These are phyloP conservation scores for Vollenhovia emeryi DNA, from an alignment of 1,140 invertebrate genomes.

Conservation along the genomic window DNA sequence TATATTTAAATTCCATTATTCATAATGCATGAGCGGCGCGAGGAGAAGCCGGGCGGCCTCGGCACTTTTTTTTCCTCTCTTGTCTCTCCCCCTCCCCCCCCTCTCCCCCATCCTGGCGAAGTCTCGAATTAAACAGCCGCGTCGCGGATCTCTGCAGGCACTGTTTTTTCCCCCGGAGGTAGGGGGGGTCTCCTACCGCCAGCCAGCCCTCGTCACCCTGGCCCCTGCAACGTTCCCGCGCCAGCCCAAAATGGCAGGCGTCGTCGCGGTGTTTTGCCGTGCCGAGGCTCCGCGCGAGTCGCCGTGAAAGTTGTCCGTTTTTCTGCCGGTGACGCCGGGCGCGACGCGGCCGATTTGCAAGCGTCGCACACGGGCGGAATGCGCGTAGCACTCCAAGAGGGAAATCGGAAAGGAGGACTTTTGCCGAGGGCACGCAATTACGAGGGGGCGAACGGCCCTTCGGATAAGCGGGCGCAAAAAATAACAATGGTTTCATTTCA, in stretches of 20 bases:
- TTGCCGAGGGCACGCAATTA: constrained; percentile 49
- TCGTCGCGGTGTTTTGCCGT: constrained; percentile 66
- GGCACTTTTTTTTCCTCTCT: constrained; percentile 69
- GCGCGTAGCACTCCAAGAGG: constrained; percentile 5
- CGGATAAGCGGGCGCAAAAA: constrained; percentile 47
- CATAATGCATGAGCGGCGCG: constrained; percentile 78
- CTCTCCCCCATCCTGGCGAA: constrained; percentile 70
- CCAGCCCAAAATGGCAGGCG: constrained; percentile 63
- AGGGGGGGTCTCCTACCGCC: constrained; percentile 35
- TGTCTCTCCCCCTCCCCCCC: too few species aligned
- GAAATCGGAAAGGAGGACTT: constrained; percentile 43
- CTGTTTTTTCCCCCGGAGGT: constrained; percentile 74
- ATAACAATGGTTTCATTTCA: constrained; percentile 11
- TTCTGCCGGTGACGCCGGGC: constrained; percentile 45
- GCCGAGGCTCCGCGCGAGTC: constrained; percentile 48
- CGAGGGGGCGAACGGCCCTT: neutral
- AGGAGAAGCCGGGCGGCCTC: constrained; percentile 49
- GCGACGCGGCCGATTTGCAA: constrained; percentile 35
- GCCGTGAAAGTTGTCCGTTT: constrained; percentile 63
- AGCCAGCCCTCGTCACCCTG: constrained; percentile 48
- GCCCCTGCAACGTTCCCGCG: constrained; percentile 23
- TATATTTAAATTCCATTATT: constrained; percentile 83
- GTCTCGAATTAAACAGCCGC: constrained; percentile 79
- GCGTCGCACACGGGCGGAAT: constrained; percentile 57
- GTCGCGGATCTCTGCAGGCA: constrained; percentile 73